Percentiles rank a stretch among this genome's conserved stretches.
Conservation (phyloP, 2,797 vertebrate species). For the Cyprinella venusta region DNA sequence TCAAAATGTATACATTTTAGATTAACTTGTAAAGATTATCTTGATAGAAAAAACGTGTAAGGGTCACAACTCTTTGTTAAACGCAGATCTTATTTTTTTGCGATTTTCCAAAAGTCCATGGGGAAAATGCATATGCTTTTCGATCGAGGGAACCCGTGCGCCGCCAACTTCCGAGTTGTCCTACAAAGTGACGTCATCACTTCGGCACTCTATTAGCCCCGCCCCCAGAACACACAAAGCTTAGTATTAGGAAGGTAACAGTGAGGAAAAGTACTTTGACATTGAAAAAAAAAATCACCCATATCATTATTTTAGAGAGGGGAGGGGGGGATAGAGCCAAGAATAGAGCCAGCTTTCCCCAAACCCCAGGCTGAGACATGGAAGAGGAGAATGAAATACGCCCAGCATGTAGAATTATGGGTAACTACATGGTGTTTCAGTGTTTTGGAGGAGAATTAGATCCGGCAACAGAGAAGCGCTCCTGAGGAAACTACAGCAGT, state of each 20-base stretch:
- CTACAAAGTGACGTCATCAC: too few relatives aligned
- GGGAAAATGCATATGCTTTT: too few relatives aligned
- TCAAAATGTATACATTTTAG: too few relatives aligned
- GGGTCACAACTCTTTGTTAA: too few relatives aligned
- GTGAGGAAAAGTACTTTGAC: not conserved
- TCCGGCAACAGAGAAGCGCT: constrained; percentile 8
- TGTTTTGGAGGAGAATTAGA: constrained; percentile 36
- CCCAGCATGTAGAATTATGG: constrained; percentile 22
- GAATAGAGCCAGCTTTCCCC: constrained; percentile 7
- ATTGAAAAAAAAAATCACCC: not conserved
- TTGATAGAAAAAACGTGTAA: too few relatives aligned
- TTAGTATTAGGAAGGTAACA: not conserved
- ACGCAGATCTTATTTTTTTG: too few relatives aligned
- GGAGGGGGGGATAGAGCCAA: not conserved
- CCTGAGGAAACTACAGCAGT: constrained; percentile 26
- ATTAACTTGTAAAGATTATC: too few relatives aligned
- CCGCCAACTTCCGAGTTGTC: too few relatives aligned
- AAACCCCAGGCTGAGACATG: not conserved
- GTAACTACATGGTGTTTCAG: constrained; percentile 19
- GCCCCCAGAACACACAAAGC: not conserved
- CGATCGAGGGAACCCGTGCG: too few relatives aligned
- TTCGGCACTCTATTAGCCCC: not conserved
- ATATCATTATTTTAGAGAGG: not conserved
- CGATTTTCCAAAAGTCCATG: too few relatives aligned
- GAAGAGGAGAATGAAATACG: not conserved